phyloP scores from a whole-genome alignment of 2,888 invertebrate species.

The Drosophila setosimentum region DNA sequence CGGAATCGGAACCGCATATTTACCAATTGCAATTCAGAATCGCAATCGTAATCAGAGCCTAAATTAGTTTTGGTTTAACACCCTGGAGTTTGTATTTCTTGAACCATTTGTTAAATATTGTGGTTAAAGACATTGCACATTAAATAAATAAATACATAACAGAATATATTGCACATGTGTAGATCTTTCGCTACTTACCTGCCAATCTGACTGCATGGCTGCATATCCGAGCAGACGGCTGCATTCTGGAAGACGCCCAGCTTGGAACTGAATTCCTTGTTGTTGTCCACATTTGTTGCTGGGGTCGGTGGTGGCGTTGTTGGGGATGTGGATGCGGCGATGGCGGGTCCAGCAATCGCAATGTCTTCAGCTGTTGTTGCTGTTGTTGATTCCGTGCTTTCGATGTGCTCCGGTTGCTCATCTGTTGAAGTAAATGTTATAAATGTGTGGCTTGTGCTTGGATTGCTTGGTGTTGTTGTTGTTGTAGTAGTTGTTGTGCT shows the following conservation, averaged over 20 bases:
- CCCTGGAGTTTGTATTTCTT: background rate
- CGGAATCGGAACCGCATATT: background rate
- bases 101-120: background rate
- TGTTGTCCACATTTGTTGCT: constrained; percentile 9
- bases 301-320: constrained; percentile 41
- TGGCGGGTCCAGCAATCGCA: constrained; percentile 41
- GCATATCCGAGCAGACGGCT: constrained; percentile 92
- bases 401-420: constrained; percentile 58
- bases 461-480: constrained; percentile 43
- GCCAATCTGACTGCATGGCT: constrained; percentile 91
- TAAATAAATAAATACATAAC: background rate
- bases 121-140: background rate
- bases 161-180: background rate
- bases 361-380: constrained; percentile 17
- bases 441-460: constrained; percentile 69
- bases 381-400: constrained; percentile 35
- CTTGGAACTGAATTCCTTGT: constrained; percentile 61
- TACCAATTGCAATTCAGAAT: background rate
- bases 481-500: constrained; percentile 44
- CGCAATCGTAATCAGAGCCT: background rate
- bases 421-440: constrained; percentile 82
- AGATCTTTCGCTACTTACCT: constrained; percentile 86
- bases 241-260: constrained; percentile 85
- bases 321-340: constrained; percentile 67
- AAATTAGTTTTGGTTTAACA: background rate